These are phyloP conservation scores for Collichthys lucidus DNA, from an alignment of 2,113 vertebrate species.

Conservation along the genomic window DNA sequence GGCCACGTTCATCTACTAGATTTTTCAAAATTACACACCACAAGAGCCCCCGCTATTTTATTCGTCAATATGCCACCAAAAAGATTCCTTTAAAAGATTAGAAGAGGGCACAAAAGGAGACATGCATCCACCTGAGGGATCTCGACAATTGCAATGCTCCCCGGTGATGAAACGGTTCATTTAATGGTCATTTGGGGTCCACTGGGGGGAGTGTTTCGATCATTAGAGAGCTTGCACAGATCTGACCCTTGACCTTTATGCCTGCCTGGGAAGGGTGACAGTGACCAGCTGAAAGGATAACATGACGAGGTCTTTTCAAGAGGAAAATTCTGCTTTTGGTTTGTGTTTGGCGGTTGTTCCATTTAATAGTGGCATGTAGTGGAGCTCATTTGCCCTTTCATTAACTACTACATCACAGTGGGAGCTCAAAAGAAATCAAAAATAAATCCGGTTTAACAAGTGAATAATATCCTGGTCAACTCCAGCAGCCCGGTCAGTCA, in stretches of 20 bases:
- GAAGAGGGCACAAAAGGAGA: background rate
- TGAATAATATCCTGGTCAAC: background rate
- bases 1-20: constrained; percentile 19
- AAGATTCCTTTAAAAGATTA: constrained; percentile 8
- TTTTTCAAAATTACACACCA: constrained; percentile 37
- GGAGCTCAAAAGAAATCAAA: background rate
- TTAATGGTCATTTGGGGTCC: constrained; percentile 53
- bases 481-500: constrained; percentile 12
- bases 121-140: constrained; percentile 3
- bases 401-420: background rate
- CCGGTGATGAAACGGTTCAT: constrained; percentile 37
- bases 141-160: background rate
- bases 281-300: background rate
- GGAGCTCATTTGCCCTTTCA: background rate
- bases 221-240: constrained; percentile 17
- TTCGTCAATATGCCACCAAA: background rate
- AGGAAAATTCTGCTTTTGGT: background rate
- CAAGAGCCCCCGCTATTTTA: background rate
- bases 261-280: constrained; percentile 24
- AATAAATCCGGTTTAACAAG: background rate
- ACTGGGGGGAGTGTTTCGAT: constrained; percentile 54
- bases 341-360: background rate
- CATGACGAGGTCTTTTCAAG: background rate
- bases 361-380: background rate
- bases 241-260: constrained; percentile 53